Base-by-base conservation (phyloP, 1,140 invertebrate species). In the Aphelenchoides fujianensis region DNA sequence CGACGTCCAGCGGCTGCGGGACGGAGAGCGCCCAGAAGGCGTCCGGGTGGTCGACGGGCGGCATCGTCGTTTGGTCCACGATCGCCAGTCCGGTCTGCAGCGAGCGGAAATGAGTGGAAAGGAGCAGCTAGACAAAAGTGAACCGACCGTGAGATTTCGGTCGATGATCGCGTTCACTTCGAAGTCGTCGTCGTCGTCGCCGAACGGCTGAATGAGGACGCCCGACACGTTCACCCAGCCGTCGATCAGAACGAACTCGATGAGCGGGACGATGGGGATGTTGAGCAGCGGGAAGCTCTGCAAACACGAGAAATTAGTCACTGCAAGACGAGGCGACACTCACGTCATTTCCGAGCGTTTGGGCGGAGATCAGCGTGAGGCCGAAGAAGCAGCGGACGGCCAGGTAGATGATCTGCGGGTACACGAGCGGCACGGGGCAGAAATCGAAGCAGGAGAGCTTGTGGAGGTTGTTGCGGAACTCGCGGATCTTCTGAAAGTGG, bases 191-290 rank as follows among this genome's bases (percentile, higher is more conserved):
- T 78, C 77, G 37, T 75, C 75, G 27, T 76, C 73, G 30, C 77
- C 77, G 2, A 78, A 67, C 34, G 77, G 77, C 37, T 79, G 80
- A 27, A 79, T 57, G 16, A 79, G 35, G 2, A 54, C 59, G 55
- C 78, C 78, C 9, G 78, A 78, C 1, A 79, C 75, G 54, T 80
- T 80, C 61, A 81, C 68, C 78, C 78, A 79, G 30, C 78, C 78
- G 35, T 74, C 75, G 68, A 71, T 69, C 64, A 78, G 55, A n/a
- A 78, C n/a, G 41, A 79, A 71, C 55, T 78, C 63, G 16, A 78
- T 54, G 36, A 79, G 68, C 34, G 76, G 74, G 1, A 76, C 73
- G 19, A 79, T 62, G 5, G 76, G 77, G n/a, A 78, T 53, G 37
- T 74, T 71, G 28, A 74, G 53, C 34, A 68, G 35, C n/a, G 57